Evolutionary conservation across 2,797 vertebrate species (phyloP).

Genomic region (Ptychadena robeensis): DNA sequence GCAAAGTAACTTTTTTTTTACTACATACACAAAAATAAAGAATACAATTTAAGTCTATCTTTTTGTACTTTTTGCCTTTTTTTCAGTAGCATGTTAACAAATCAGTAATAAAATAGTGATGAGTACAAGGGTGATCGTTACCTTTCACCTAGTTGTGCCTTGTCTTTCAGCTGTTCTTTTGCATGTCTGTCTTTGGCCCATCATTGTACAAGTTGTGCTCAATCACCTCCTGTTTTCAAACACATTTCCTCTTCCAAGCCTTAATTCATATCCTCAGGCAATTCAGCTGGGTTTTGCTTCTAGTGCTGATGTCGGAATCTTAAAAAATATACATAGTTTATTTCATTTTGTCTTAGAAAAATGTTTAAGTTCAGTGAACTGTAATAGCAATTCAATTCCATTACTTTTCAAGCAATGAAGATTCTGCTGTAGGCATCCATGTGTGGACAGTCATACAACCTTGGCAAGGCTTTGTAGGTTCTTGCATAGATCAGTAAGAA

Average conservation of each 20-base stretch:
- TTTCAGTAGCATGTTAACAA: neutral
- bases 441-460: slow-evolving; percentile 55
- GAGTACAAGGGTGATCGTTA: slow-evolving; percentile 3
- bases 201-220: slow-evolving; percentile 45
- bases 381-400: slow-evolving; percentile 69
- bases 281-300: slow-evolving; percentile 27
- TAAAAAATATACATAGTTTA: slow-evolving; percentile 57
- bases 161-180: slow-evolving; percentile 17
- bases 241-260: slow-evolving; percentile 27
- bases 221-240: slow-evolving; percentile 41
- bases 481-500: slow-evolving; percentile 28
- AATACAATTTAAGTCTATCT: too few relatives aligned
- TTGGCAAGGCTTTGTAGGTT: slow-evolving; percentile 43
- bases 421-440: slow-evolving; percentile 67
- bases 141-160: slow-evolving; percentile 5
- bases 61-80: too few relatives aligned
- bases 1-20: too few relatives aligned
- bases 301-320: slow-evolving; percentile 55
- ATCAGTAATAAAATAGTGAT: slow-evolving; percentile 3
- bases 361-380: slow-evolving; percentile 70
- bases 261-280: slow-evolving; percentile 40
- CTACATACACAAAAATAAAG: too few relatives aligned
- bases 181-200: slow-evolving; percentile 20
- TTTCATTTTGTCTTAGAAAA: slow-evolving; percentile 63
- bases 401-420: slow-evolving; percentile 68